phyloP scores from a whole-genome alignment of 1,140 invertebrate species.

The Zaprionus kolodkinae region DNA sequence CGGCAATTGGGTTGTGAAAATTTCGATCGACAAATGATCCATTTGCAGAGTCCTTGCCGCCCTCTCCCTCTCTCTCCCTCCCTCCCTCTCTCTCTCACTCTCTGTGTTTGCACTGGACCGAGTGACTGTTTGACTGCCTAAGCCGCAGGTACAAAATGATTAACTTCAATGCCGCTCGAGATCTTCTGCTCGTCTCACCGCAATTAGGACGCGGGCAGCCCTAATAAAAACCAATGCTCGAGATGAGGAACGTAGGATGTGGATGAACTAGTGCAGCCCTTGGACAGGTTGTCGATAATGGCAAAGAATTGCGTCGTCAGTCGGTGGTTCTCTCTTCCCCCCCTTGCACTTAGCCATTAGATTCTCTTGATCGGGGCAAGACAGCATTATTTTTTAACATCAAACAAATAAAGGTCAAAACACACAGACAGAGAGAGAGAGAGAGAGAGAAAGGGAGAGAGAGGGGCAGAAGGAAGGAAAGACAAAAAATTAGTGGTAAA shows the following conservation, averaged over 20 bases:
- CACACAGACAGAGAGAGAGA: conserved; percentile 19
- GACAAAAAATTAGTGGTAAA: too few species aligned
- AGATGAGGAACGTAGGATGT: conserved; percentile 31
- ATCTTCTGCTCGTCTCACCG: conserved; percentile 59
- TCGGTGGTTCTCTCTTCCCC: conserved; percentile 46
- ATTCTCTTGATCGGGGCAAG: conserved; percentile 42
- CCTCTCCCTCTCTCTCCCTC: too few species aligned
- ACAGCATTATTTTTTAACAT: conserved; percentile 71
- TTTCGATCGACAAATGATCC: conserved; percentile 41
- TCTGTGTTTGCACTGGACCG: conserved; percentile 41
- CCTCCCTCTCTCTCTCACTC: too few species aligned
- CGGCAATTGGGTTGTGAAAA: conserved; percentile 73
- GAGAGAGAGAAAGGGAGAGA: conserved; percentile 12
- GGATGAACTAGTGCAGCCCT: conserved; percentile 65
- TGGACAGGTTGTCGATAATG: conserved; percentile 58
- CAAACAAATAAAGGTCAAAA: conserved; percentile 74
- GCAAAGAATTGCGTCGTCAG: conserved; percentile 81
- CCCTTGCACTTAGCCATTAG: conserved; percentile 54
- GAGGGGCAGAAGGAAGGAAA: background rate
- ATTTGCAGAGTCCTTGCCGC: conserved; percentile 50
- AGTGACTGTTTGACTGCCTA: conserved; percentile 75
- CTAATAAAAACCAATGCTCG: conserved; percentile 55
- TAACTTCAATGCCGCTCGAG: conserved; percentile 62
- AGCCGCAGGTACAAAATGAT: conserved; percentile 80
- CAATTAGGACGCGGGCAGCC: conserved; percentile 69